Percentiles rank a stretch among this genome's conserved stretches.
Evolutionary conservation across 2,113 vertebrate species (phyloP).

Genomic region (Myodes glareolus): DNA sequence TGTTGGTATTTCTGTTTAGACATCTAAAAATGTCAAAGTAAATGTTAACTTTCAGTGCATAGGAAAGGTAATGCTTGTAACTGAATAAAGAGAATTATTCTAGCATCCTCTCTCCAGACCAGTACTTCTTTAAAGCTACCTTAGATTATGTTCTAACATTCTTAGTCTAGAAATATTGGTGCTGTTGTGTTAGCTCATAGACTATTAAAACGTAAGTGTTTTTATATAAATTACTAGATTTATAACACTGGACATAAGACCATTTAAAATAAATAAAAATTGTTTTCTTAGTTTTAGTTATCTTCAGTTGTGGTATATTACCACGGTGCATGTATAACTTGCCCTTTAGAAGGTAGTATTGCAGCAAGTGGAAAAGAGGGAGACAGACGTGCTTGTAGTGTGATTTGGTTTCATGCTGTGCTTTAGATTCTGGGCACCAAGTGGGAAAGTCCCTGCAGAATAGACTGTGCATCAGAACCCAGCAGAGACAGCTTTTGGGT

Average conservation of each 20-base stretch:
- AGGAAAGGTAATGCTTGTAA: not conserved
- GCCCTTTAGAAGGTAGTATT: not conserved
- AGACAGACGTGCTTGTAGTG: not conserved
- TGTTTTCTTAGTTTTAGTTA: not conserved
- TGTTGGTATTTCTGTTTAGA: conserved; percentile 32
- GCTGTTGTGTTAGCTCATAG: not conserved
- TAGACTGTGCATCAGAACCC: not conserved
- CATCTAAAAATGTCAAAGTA: not conserved
- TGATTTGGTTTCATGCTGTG: not conserved
- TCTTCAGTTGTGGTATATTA: not conserved
- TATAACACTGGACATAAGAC: not conserved
- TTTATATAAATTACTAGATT: conserved; percentile 19
- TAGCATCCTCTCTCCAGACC: not conserved
- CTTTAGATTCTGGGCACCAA: not conserved
- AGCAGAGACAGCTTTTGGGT: not conserved
- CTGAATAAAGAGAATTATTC: conserved; percentile 37
- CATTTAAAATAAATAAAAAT: conserved; percentile 33
- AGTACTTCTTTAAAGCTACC: conserved; percentile 5
- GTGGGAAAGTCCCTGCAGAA: not conserved
- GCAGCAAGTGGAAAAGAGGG: not conserved
- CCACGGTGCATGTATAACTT: not conserved
- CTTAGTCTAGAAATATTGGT: not conserved
- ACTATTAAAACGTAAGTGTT: conserved; percentile 37
- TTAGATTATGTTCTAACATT: conserved; percentile 19
- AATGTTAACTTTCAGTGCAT: not conserved